Conservation (phyloP, 2,797 vertebrate genomes). For the Pseudochaenichthys georgianus region DNA sequence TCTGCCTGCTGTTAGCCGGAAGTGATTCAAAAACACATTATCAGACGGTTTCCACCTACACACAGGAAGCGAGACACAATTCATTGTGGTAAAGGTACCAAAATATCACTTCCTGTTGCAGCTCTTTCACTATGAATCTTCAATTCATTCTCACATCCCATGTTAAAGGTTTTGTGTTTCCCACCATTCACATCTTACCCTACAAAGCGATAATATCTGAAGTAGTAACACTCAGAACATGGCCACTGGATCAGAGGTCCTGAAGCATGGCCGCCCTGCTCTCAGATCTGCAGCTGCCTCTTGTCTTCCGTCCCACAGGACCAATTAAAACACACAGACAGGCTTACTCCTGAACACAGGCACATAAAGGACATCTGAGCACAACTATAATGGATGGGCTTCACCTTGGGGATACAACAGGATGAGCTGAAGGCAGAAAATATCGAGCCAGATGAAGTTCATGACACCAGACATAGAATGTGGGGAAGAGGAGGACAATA, state of each 20-base stretch:
- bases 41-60: constrained; percentile 16
- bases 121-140: background rate
- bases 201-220: background rate
- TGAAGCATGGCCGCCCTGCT: background rate
- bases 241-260: constrained; percentile 3
- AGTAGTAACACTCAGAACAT: background rate
- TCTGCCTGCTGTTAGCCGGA: constrained; percentile 19
- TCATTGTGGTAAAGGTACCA: constrained; percentile 29
- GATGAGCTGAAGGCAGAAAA: background rate
- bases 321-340: constrained; percentile 64
- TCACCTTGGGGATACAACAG: constrained; percentile 44
- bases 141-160: background rate
- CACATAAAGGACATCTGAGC: constrained; percentile 56
- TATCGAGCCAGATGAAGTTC: constrained; percentile 29
- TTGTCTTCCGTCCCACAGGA: constrained; percentile 53
- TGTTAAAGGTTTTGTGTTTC: background rate
- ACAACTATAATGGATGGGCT: constrained; percentile 21
- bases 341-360: constrained; percentile 35
- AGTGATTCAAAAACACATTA: constrained; percentile 25
- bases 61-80: constrained; percentile 67
- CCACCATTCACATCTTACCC: background rate
- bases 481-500: background rate
- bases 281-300: constrained; percentile 48
- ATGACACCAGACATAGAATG: constrained; percentile 5
- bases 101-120: constrained; percentile 68